Percentiles rank a stretch among this genome's conserved stretches.
Conservation (phyloP, 2,888 invertebrate genomes). For the Epistrophe grossulariae region DNA sequence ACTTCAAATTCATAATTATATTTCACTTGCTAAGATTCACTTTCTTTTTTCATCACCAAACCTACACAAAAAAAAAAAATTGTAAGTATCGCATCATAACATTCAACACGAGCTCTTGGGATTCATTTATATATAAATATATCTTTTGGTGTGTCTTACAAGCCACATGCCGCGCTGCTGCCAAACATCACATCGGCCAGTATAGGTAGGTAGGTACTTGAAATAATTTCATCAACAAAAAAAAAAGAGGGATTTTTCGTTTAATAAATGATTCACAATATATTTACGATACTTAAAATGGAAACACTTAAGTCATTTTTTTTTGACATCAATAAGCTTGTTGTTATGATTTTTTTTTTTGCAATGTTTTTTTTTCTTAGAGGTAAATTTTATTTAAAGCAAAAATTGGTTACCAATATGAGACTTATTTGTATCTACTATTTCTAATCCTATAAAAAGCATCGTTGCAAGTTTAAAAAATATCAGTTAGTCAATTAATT, state of each 20-base stretch:
- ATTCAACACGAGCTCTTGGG: constrained; percentile 34
- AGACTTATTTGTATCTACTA: background rate
- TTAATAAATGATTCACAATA: constrained; percentile 55
- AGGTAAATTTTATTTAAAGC: constrained; percentile 6
- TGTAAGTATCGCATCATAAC: constrained; percentile 6
- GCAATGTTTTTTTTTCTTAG: constrained; percentile 10
- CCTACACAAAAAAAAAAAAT: constrained; percentile 26
- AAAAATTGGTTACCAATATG: constrained; percentile 25
- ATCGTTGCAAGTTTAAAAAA: constrained; percentile 13
- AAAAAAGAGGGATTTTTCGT: constrained; percentile 40
- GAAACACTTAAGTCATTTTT: constrained; percentile 44
- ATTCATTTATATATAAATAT: constrained; percentile 40
- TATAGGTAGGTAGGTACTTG: constrained; percentile 28
- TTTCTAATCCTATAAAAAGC: constrained; percentile 54
- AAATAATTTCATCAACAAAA: constrained; percentile 31
- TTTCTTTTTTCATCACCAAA: constrained; percentile 48
- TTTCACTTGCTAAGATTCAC: constrained; percentile 19
- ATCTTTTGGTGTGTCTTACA: constrained; percentile 39
- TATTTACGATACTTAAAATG: constrained; percentile 45
- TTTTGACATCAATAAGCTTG: constrained; percentile 40
- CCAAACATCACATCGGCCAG: background rate
- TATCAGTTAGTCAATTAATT: constrained; percentile 47
- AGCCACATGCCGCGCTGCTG: background rate
- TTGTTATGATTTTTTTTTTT: constrained; percentile 10
- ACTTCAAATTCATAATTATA: constrained; percentile 15